These are phyloP conservation scores for Noctua janthina DNA, from an alignment of 2,888 invertebrate species.

Conservation along the genomic window DNA sequence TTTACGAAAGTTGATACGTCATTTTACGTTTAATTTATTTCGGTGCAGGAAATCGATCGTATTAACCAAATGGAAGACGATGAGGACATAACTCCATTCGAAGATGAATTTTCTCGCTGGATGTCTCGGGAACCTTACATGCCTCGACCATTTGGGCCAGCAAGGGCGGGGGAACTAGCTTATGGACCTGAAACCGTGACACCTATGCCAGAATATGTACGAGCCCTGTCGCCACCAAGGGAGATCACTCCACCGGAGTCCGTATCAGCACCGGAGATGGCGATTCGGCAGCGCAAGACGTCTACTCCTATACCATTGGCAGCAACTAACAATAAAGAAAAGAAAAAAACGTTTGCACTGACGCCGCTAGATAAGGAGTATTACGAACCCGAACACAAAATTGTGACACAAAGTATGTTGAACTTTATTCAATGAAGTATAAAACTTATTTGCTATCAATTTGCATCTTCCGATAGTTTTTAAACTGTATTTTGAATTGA, in stretches of 20 bases:
- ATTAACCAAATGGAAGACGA: conserved; percentile 74
- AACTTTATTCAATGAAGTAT: neutral
- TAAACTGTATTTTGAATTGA: neutral
- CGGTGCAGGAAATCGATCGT: conserved; percentile 78
- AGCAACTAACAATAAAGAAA: conserved; percentile 24
- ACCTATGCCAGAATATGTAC: conserved; percentile 19
- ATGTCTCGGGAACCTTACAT: conserved; percentile 65
- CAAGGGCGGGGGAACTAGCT: neutral
- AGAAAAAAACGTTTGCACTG: conserved; percentile 73
- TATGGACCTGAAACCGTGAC: conserved; percentile 28
- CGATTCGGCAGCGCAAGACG: neutral
- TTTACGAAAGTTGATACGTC: neutral
- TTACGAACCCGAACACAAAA: conserved; percentile 67
- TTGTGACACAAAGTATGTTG: conserved; percentile 67
- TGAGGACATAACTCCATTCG: conserved; percentile 59
- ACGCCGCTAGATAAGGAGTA: conserved; percentile 78
- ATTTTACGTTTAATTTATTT: conserved; percentile 33
- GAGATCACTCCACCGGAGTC: conserved; percentile 17
- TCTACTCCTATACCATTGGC: neutral
- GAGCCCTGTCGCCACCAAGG: conserved; percentile 10
- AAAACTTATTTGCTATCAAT: conserved; percentile 1
- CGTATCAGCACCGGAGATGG: neutral
- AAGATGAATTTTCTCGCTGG: conserved; percentile 68
- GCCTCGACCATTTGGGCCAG: conserved; percentile 48
- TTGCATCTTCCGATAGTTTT: neutral